phyloP scores from a whole-genome alignment of 2,797 vertebrate genomes.

The Carduelis carduelis region DNA sequence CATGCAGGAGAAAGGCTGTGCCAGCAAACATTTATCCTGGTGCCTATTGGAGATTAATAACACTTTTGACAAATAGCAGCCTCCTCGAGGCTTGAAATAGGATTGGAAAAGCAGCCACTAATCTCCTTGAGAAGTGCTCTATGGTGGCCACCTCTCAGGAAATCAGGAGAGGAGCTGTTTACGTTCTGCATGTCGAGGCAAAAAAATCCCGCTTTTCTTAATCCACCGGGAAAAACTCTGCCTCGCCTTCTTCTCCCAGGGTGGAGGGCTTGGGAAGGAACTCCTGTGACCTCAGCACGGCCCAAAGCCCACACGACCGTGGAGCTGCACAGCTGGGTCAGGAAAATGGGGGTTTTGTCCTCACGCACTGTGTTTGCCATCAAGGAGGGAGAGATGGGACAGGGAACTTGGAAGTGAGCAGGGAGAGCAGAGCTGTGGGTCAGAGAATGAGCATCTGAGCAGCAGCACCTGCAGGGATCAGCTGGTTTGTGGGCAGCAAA shows the following conservation, averaged over 20 bases:
- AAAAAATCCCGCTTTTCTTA: background rate
- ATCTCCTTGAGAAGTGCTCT: slow-evolving; percentile 5
- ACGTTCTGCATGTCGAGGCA: background rate
- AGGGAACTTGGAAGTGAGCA: background rate
- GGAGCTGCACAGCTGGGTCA: fast-evolving
- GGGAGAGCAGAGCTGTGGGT: fast-evolving
- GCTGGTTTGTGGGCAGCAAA: background rate
- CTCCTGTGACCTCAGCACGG: background rate
- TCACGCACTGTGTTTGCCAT: fast-evolving
- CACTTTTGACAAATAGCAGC: slow-evolving; percentile 2
- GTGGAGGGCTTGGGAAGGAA: background rate
- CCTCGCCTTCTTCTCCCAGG: fast-evolving
- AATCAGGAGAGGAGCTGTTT: background rate
- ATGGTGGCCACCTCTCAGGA: background rate
- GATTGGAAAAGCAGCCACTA: slow-evolving; percentile 30
- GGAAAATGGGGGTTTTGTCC: background rate
- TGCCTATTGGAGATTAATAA: slow-evolving; percentile 23
- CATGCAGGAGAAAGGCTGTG: background rate
- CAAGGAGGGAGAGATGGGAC: background rate
- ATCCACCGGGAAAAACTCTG: background rate
- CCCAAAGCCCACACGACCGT: background rate
- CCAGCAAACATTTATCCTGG: slow-evolving; percentile 11
- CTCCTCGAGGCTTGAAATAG: background rate
- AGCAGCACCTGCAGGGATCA: background rate
- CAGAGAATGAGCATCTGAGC: fast-evolving